phyloP scores from a whole-genome alignment of 2,113 vertebrate species.

The Papio anubis region DNA sequence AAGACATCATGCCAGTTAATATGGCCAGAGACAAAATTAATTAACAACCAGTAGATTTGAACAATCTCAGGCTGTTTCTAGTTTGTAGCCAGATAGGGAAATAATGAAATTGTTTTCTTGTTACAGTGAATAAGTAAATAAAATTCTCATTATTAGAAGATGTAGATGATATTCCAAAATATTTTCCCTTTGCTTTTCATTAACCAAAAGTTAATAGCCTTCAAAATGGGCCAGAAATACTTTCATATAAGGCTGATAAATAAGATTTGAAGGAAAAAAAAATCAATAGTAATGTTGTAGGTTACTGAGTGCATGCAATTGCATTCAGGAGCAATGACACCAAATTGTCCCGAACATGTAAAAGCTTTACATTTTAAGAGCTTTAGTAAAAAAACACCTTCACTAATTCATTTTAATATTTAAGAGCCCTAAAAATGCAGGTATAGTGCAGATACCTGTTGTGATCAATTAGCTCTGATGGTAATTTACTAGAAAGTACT shows the following conservation, averaged over 20 bases:
- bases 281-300: background rate
- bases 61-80: background rate
- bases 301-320: background rate
- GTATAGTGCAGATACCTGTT: background rate
- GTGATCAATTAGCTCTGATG: background rate
- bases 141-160: background rate
- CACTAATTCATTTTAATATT: slow-evolving; percentile 33
- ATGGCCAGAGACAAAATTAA: background rate
- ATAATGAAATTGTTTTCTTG: background rate
- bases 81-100: background rate
- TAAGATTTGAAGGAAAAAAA: background rate
- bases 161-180: background rate
- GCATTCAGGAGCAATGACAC: background rate
- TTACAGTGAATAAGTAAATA: background rate
- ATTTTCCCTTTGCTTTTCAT: background rate
- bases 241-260: background rate
- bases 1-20: background rate
- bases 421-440: slow-evolving; percentile 18
- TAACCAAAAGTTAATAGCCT: background rate
- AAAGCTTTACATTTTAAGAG: slow-evolving; percentile 24
- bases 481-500: background rate
- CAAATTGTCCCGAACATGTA: background rate
- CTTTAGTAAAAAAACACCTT: slow-evolving; percentile 2
- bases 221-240: background rate
- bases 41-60: background rate